Evolutionary conservation across 2,113 vertebrate genomes (phyloP), one percentile per base, ranked within the genome.

Genomic region (Pluvianellus socialis): DNA sequence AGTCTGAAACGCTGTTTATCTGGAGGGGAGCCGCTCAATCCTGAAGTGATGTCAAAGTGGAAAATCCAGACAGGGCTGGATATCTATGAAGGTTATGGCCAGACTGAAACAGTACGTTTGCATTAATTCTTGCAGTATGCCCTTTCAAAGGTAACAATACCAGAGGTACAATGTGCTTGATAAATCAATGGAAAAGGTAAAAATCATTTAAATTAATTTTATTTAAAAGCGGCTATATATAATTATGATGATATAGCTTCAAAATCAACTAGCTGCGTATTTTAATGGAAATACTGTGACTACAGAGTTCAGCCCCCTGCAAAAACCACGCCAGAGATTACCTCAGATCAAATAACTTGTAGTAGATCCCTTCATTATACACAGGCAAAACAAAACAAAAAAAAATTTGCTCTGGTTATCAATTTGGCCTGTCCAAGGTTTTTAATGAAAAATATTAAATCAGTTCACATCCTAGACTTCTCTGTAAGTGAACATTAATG

Each of bases 51-150:
- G 76, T 90, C 75, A 0, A 98, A 97, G 40, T 99, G 98, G 99
- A 98, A 97, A 94, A 85, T 24, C 30, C 95, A 98, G 38, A 98
- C 98, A 2, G 98, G 98, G 28, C 91, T 99, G 80, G 97, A 98
- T 92, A 98, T 99, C 86, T 87, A 98, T 19, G 99, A 99, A 98
- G 98, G 93, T 59, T 99, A 99, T 3, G 98, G 98, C 16, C 98
- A 99, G 94, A 99, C 98, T 0, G 98, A 99, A 97, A 99, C 98
- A 4, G 99, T 98, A 97, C 7, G 98, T 96, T 86, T 16, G 14
- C 44, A 35, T 42, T 84, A 38, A 58, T 86, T 88, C 38, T 77
- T 67, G 10, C 32, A 32, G 4, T 33, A 35, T 44, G 7, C 7
- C 28, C 19, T 56, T 67, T 75, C 66, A 82, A 75, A 87, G 28